Percentiles rank a stretch among this genome's conserved stretches.
Evolutionary conservation across 2,113 vertebrate species (phyloP).

Genomic region (Triplophysa dalaica): DNA sequence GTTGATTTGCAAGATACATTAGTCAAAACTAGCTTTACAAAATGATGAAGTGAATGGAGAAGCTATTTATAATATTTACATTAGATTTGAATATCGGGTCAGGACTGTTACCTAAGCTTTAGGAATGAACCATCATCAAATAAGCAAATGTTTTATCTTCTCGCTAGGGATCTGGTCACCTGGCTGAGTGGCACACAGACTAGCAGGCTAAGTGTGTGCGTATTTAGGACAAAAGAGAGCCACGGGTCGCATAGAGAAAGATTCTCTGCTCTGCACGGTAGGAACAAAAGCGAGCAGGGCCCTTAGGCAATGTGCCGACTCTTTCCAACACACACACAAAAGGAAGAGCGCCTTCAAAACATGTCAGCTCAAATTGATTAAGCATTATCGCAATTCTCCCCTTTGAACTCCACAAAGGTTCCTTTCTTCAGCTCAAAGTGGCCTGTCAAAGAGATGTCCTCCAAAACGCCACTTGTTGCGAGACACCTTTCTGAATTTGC

Average conservation of each 20-base stretch:
- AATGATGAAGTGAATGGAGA: background rate
- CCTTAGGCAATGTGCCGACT: constrained; percentile 25
- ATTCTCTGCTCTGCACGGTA: background rate
- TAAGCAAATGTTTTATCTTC: background rate
- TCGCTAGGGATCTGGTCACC: constrained; percentile 2
- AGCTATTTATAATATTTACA: background rate
- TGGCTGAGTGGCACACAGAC: background rate
- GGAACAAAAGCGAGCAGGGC: constrained; percentile 29
- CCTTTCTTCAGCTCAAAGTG: constrained; percentile 28
- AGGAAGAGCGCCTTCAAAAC: constrained; percentile 31
- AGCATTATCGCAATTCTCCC: constrained; percentile 33
- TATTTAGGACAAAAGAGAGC: constrained; percentile 13
- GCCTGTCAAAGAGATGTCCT: constrained; percentile 34
- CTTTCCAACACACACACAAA: constrained; percentile 34
- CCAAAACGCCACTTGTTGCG: constrained; percentile 27
- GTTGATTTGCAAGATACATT: no score
- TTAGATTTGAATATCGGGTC: background rate
- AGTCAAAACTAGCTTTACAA: no score
- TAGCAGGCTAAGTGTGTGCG: background rate
- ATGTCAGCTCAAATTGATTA: constrained; percentile 44
- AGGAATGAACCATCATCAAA: background rate
- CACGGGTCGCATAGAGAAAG: constrained; percentile 12
- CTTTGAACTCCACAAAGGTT: constrained; percentile 35
- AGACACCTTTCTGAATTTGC: constrained; percentile 17
- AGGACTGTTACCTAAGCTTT: background rate